Evolutionary conservation across 2,113 vertebrate species (phyloP).

Genomic region (Stomatorhinus ivindoensis): DNA sequence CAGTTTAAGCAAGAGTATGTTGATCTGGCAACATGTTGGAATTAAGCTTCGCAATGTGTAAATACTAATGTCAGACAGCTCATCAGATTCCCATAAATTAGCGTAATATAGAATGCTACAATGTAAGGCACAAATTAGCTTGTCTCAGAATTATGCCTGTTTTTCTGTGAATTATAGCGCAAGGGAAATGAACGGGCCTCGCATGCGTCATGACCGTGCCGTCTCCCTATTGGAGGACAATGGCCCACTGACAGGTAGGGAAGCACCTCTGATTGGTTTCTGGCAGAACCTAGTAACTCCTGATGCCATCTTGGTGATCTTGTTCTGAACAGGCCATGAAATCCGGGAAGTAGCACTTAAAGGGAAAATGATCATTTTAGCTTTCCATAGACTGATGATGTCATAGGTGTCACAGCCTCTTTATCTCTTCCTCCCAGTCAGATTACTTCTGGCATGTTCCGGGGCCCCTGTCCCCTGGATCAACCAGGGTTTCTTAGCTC

Average conservation of each 20-base stretch:
- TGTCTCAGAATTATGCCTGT: background rate
- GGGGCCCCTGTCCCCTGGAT: background rate
- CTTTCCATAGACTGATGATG: constrained; percentile 18
- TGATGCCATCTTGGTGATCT: background rate
- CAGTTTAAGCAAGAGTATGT: background rate
- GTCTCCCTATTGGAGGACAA: background rate
- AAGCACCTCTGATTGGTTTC: background rate
- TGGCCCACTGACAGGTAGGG: background rate
- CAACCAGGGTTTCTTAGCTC: background rate
- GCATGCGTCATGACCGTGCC: background rate
- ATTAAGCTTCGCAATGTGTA: background rate
- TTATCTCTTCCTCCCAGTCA: background rate
- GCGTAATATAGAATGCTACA: background rate
- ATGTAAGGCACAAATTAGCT: background rate
- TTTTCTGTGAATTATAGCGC: background rate
- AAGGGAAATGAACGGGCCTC: background rate
- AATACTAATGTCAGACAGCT: background rate
- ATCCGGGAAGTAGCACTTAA: constrained; percentile 2
- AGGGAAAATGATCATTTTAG: constrained; percentile 25
- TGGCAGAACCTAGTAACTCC: background rate
- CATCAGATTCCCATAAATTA: background rate
- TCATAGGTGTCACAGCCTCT: background rate
- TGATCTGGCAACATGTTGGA: background rate
- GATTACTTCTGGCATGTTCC: background rate
- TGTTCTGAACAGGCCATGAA: background rate